Conservation (phyloP, 2,797 vertebrate species). For the Myiotriccus ornatus region DNA sequence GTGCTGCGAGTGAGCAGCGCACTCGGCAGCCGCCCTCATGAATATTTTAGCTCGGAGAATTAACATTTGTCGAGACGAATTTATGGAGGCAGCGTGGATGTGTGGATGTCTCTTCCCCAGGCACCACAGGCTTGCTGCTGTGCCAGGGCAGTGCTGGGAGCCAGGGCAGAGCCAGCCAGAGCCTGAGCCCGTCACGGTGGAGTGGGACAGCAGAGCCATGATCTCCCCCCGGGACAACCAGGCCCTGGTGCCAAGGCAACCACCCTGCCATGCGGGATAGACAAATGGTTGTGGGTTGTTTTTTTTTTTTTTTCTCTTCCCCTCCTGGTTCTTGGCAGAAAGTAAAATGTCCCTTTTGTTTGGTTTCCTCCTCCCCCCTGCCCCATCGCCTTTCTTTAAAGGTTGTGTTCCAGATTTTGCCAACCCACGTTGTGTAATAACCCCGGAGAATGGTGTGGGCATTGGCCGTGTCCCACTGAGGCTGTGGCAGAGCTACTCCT, state of each 20-base stretch:
- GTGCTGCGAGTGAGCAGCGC: not conserved
- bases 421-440: constrained; percentile 53
- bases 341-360: constrained; percentile 67
- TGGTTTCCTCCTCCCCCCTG: constrained; percentile 45
- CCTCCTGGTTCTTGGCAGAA: constrained; percentile 59
- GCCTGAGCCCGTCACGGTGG: not conserved
- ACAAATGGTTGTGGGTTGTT: constrained; percentile 34
- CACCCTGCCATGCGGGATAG: not conserved
- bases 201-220: not conserved
- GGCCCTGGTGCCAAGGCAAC: constrained; percentile 23
- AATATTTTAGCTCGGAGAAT: constrained; percentile 49
- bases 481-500: not conserved
- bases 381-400: constrained; percentile 45
- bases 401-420: constrained; percentile 58
- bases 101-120: not conserved
- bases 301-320: not conserved
- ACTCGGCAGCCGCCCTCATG: not conserved
- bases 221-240: not conserved
- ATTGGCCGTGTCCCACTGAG: not conserved
- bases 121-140: not conserved
- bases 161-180: not conserved
- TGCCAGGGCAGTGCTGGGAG: not conserved
- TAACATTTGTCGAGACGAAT: constrained; percentile 38
- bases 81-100: not conserved
- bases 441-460: not conserved